Conservation (phyloP, 2,113 vertebrate species). For the Paralichthys olivaceus region DNA sequence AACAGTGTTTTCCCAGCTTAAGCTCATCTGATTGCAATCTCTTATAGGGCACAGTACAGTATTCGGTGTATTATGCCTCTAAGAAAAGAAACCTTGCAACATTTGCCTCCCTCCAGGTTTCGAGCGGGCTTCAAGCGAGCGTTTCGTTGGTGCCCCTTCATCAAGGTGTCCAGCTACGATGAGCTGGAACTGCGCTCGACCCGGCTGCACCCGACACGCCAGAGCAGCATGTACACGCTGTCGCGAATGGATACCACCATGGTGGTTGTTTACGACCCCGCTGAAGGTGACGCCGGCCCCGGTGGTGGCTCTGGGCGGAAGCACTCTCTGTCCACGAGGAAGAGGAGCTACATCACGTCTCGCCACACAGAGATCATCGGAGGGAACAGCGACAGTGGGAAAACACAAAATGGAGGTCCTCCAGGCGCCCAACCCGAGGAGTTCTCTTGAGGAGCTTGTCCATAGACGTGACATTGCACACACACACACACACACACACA, state of each 20-base stretch:
- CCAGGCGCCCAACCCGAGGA: slow-evolving; percentile 81
- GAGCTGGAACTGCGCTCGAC: slow-evolving; percentile 90
- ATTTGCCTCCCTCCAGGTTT: slow-evolving; percentile 82
- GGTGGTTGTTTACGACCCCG: slow-evolving; percentile 84
- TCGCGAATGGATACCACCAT: slow-evolving; percentile 92
- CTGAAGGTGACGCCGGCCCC: slow-evolving; percentile 75
- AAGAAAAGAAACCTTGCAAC: too few relatives aligned
- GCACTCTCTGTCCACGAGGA: slow-evolving; percentile 35
- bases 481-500: not conserved
- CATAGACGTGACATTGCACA: not conserved
- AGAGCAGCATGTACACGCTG: slow-evolving; percentile 93
- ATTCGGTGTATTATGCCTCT: too few relatives aligned
- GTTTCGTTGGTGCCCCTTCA: slow-evolving; percentile 96
- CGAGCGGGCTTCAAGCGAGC: slow-evolving; percentile 94
- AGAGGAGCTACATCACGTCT: slow-evolving; percentile 80
- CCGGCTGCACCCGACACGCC: slow-evolving; percentile 86
- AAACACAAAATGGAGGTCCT: slow-evolving; percentile 76
- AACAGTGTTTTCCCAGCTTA: too few relatives aligned
- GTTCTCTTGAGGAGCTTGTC: slow-evolving; percentile 81
- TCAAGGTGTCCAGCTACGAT: slow-evolving; percentile 90
- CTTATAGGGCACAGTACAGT: too few relatives aligned
- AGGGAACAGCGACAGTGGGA: slow-evolving; percentile 71
- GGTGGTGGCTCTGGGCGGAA: slow-evolving; percentile 66
- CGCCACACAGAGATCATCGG: slow-evolving; percentile 71
- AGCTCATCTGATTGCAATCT: not conserved